Conservation (phyloP, 2,888 invertebrate genomes). For the Sipunculus nudus region DNA sequence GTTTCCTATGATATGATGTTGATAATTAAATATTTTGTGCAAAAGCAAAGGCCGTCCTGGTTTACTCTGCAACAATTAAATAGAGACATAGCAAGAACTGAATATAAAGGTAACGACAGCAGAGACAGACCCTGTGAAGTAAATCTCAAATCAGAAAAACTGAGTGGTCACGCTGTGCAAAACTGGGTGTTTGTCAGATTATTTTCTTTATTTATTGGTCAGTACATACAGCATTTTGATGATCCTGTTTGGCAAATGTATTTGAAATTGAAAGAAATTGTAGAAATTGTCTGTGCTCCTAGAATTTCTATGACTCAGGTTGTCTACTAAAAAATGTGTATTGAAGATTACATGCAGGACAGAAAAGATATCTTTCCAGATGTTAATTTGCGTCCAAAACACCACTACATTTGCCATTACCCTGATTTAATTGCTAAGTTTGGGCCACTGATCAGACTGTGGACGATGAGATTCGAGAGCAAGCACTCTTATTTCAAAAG, state of each 20-base stretch:
- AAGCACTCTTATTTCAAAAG: background rate
- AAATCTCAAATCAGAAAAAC: too few species aligned
- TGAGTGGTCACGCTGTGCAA: too few species aligned
- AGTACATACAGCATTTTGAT: background rate
- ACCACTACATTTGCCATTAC: background rate
- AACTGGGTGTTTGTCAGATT: too few species aligned
- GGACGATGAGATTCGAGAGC: background rate
- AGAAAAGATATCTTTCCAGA: background rate
- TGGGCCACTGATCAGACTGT: background rate
- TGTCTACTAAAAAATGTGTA: background rate
- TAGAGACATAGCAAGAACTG: background rate
- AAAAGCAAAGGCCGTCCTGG: background rate
- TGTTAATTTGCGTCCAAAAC: background rate
- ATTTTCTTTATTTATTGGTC: too few species aligned
- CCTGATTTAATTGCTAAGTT: background rate
- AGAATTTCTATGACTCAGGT: background rate
- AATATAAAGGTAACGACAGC: background rate
- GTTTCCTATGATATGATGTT: background rate
- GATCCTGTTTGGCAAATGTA: background rate
- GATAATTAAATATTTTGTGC: background rate
- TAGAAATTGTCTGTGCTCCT: background rate
- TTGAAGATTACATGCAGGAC: background rate
- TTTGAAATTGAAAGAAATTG: background rate
- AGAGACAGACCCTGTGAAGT: background rate
- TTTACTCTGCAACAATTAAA: background rate